Evolutionary conservation across 1,140 invertebrate species (phyloP).

Genomic region (Lethocerus indicus): DNA sequence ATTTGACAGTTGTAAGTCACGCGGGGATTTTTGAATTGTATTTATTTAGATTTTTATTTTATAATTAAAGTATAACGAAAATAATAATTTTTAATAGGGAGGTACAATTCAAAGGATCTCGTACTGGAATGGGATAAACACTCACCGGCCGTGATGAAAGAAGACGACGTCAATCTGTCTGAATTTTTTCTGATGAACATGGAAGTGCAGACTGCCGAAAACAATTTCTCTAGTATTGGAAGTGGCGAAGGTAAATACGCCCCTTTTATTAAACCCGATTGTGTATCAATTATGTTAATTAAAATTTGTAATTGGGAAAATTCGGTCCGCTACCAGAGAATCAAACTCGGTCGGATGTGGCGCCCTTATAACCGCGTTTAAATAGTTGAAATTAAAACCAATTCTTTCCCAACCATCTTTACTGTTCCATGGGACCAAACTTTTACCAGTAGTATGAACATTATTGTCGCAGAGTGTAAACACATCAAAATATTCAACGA

Average conservation of each 20-base stretch:
- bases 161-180: slow-evolving; percentile 54
- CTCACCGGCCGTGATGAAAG: slow-evolving; percentile 44
- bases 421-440: too few relatives aligned
- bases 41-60: background rate
- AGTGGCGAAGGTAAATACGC: background rate
- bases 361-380: too few relatives aligned
- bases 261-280: background rate
- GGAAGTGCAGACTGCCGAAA: slow-evolving; percentile 2
- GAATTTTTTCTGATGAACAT: slow-evolving; percentile 51
- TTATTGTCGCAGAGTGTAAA: background rate
- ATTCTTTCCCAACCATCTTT: too few relatives aligned
- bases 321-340: too few relatives aligned
- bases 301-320: background rate
- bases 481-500: background rate
- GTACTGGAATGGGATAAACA: slow-evolving; percentile 52
- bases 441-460: background rate
- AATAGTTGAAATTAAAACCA: too few relatives aligned
- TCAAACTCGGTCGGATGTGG: too few relatives aligned
- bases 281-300: background rate
- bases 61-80: background rate
- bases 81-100: slow-evolving; percentile 34
- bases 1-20: slow-evolving; percentile 59
- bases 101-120: slow-evolving; percentile 54
- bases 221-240: background rate
- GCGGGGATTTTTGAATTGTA: background rate